Evolutionary conservation across 2,797 vertebrate species (phyloP), one percentile per base, ranked within the genome.

Genomic region (Hafferia zeledoni): DNA sequence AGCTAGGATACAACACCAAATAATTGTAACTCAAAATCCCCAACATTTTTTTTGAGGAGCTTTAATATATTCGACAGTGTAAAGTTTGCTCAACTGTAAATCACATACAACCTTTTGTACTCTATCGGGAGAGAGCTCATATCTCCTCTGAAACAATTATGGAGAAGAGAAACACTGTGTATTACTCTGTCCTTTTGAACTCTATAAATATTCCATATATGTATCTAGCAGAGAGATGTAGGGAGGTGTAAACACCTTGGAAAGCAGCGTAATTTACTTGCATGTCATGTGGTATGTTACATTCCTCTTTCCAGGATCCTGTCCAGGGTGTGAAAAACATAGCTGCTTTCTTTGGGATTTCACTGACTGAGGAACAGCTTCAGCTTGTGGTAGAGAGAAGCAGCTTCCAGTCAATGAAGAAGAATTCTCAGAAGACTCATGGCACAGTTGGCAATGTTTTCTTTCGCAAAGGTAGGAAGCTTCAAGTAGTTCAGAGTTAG

Each of bases 321-420:
- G 81, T 23, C 20, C 37, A 88, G 22, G 90, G 94, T 18, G 67
- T 98, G 57, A 97, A 93, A 74, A 95, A 94, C 57, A 98, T 99
- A 89, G 93, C 97, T 71, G 50, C 74, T 14, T 99, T 98, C 96
- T 96, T 98, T 3, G 97, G 96, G 39, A 95, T 98, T 80, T 59
- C 25, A 17, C 93, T 98, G 96, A 97, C 90, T n/a, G 97, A 98
- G 9, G 86, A 93, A 76, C 96, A 98, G 64, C 80, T 98, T 68
- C 95, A 97, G 87, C 55, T 16, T 39, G 96, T 98, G 17, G 72
- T 96, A 27, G 93, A 94, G 33, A 95, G 96, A 16, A 98, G 97
- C 71, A 98, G 96, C 11, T 98, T 98, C 83, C 90, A 83, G 15
- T 89, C 97, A 8, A 98, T 98, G 98, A 96, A 97, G 93, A 94